Base-by-base conservation (phyloP, 2,113 vertebrate genomes). In the Ramphastos sulfuratus region DNA sequence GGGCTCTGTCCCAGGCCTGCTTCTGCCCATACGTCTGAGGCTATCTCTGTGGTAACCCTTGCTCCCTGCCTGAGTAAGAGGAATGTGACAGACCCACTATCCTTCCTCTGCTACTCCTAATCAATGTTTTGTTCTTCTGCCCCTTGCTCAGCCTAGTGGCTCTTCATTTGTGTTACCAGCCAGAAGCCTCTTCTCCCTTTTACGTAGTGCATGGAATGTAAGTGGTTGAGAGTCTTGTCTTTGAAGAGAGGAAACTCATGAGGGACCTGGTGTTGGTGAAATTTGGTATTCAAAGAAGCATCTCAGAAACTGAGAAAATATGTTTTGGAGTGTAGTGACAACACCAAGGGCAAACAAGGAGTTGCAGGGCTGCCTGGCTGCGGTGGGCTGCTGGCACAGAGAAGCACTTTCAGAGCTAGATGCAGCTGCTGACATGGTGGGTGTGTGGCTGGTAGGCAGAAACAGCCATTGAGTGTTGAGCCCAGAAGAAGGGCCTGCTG, bases 371-470 rank as follows among this genome's bases (percentile, higher is more conserved):
- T 16, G n/a, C 19, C 59, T 86, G 42, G 33, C 61, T 54, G 58
- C 13, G 33, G 25, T 78, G 60, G 20, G 60, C 39, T 82, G 42
- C 42, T 18, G 4, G 60, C 54, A 18, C 4, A 23, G 70, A 46
- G 48, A 18, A 37, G 39, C 54, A 6, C 18, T 12, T 15, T 6
- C 25, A 2, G 35, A 70, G 52, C 21, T 46, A 10, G 44, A 18
- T 52, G 12, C 31, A 69, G 35, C 44, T 1, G 1, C 65, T 66
- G 24, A 9, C 0, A 1, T 17, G 2, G 28, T 17, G 35, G 39
- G 7, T 25, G 12, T 24, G 59, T 67, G 55, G 35, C 42, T 69
- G 35, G 35, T 7, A 10, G 28, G 25, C 58, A 63, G 65, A 81
- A 27, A 10, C 13, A 4, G 50, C 16, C 21, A 2, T 10, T 6